Base-by-base conservation (phyloP, 2,888 invertebrate genomes). In the Drosophila kokeensis region DNA sequence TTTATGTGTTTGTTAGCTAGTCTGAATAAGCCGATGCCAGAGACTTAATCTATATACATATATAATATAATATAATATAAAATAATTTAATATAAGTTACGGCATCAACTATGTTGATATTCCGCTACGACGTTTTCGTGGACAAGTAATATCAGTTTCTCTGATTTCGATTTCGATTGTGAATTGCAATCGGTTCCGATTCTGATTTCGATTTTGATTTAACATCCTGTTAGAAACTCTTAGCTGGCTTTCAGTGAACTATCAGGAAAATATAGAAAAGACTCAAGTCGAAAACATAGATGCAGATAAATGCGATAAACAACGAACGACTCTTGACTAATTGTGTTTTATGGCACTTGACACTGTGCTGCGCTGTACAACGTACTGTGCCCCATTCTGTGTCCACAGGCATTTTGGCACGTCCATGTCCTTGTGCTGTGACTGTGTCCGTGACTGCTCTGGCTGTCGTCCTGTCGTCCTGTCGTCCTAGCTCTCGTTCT, bases 281-380 rank as follows among this genome's bases (percentile, higher is more conserved):
- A 48, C 6, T 27, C n/a, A 53, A 8, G 21, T 11, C n/a, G 8
- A 15, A 15, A n/a, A 42, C 32, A 50, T 4, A 34, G 24, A 24
- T 24, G 11, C 27, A 49, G 29, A 57, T 57, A 40, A 21, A 30
- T 40, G 53, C 64, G 54, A 62, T 62, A 65, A 62, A 62, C 69
- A 75, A 55, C 58, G 62, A 69, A 62, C 59, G 79, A 62, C 70
- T 67, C 70, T 78, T 79, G 79, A 79, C 84, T 83, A 83, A 83
- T 83, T 85, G 83, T 81, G 83, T 76, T 81, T 81, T 83, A 81
- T 76, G 79, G 57, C 67, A 73, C 73, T 73, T 79, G 79, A 66
- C 65, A 71, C 74, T 73, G 75, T 73, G 73, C 63, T 57, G 40
- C 27, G 32, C 32, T 54, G 40, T 15, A 30, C 45, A 7, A 4